phyloP scores from a whole-genome alignment of 2,797 vertebrate genomes.

The Poeciliopsis infans region DNA sequence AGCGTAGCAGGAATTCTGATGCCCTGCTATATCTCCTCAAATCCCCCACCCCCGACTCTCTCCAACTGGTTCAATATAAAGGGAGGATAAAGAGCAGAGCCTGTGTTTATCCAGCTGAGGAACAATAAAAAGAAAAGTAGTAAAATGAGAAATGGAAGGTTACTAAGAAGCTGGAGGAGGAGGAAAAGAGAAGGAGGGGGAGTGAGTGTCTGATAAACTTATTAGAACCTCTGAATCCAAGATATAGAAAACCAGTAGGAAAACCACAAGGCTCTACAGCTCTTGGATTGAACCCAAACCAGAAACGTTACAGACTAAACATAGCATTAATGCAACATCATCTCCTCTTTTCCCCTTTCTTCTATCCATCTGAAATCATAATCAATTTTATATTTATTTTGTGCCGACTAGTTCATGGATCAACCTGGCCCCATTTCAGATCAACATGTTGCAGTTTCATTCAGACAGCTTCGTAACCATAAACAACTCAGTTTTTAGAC shows the following conservation, averaged over 20 bases:
- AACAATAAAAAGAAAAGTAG: slow-evolving; percentile 12
- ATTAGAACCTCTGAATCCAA: slow-evolving; percentile 27
- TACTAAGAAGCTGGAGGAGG: slow-evolving; percentile 16
- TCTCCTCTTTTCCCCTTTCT: slow-evolving; percentile 63
- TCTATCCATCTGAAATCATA: slow-evolving; percentile 45
- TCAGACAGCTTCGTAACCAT: not conserved
- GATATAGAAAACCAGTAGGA: slow-evolving; percentile 58
- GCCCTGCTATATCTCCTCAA: slow-evolving; percentile 69
- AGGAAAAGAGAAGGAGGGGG: not conserved
- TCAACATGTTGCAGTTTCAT: not conserved
- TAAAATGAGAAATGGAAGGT: slow-evolving; percentile 2
- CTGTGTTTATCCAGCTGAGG: slow-evolving; percentile 2
- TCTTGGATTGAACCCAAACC: slow-evolving; percentile 75
- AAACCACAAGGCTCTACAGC: slow-evolving; percentile 51
- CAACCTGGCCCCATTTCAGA: not conserved
- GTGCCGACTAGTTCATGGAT: not conserved
- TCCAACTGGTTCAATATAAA: slow-evolving; percentile 35
- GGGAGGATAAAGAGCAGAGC: slow-evolving; percentile 23
- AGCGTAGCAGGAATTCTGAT: slow-evolving; percentile 88
- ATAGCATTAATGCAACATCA: slow-evolving; percentile 55
- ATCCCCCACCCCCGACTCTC: slow-evolving; percentile 21
- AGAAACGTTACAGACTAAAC: slow-evolving; percentile 72
- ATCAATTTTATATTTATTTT: slow-evolving; percentile 48
- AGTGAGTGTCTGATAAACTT: slow-evolving; percentile 7
- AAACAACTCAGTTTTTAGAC: not conserved